phyloP scores from a whole-genome alignment of 2,113 vertebrate species.

The Siniperca knerii region DNA sequence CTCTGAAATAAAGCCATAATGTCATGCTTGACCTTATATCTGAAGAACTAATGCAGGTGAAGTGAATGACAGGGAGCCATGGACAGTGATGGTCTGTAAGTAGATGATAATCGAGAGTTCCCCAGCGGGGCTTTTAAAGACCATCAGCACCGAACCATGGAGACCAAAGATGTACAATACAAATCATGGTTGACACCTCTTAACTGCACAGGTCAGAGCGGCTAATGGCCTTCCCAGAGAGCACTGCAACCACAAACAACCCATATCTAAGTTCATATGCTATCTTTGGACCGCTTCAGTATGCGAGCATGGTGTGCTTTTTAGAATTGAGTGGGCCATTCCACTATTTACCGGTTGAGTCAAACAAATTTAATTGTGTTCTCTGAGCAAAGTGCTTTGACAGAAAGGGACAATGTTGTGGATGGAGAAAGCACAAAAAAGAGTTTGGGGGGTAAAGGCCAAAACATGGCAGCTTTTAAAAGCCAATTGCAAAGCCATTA shows the following conservation, averaged over 20 bases:
- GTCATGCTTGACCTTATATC: constrained; percentile 47
- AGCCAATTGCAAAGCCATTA: constrained; percentile 79
- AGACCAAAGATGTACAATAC: constrained; percentile 64
- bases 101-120: constrained; percentile 72
- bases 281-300: constrained; percentile 50
- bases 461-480: constrained; percentile 70
- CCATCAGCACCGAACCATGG: constrained; percentile 70
- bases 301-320: constrained; percentile 29
- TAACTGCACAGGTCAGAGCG: constrained; percentile 70
- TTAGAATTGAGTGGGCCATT: constrained; percentile 49
- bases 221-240: constrained; percentile 75
- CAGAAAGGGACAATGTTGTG: constrained; percentile 41
- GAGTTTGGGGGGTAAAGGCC: constrained; percentile 37
- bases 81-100: constrained; percentile 56
- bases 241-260: constrained; percentile 64
- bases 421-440: constrained; percentile 6
- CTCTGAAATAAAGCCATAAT: constrained; percentile 3
- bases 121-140: constrained; percentile 72
- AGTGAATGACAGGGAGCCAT: constrained; percentile 54
- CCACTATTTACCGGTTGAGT: constrained; percentile 67
- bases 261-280: constrained; percentile 52
- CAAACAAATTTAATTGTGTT: constrained; percentile 74
- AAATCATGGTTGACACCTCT: constrained; percentile 70
- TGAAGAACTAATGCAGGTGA: constrained; percentile 55
- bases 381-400: constrained; percentile 61